Evolutionary conservation across 2,113 vertebrate genomes (phyloP).

Genomic region (Oreochromis niloticus): DNA sequence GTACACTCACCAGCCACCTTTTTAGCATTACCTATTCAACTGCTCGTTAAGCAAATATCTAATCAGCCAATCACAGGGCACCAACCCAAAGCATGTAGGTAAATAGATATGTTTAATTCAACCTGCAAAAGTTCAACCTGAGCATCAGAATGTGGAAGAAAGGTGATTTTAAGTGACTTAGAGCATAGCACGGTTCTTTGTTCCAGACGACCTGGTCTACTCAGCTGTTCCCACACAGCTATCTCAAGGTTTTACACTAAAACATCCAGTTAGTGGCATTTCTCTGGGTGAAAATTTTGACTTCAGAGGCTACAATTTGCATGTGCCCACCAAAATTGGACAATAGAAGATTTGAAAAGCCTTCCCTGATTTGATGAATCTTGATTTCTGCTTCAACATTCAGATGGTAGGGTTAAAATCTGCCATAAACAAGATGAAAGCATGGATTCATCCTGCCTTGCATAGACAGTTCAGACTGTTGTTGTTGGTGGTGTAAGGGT

Average conservation of each 20-base stretch:
- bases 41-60: not conserved
- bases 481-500: accelerated
- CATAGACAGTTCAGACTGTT: not conserved
- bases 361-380: not conserved
- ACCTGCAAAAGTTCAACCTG: not conserved
- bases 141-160: not conserved
- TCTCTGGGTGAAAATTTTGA: not conserved
- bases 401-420: not conserved
- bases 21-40: not conserved
- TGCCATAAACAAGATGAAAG: not conserved
- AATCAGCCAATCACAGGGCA: not conserved
- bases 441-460: not conserved
- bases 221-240: not conserved
- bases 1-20: accelerated
- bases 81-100: not conserved
- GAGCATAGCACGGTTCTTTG: not conserved
- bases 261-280: not conserved
- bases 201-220: not conserved
- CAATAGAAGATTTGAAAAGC: not conserved
- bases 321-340: not conserved
- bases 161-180: not conserved
- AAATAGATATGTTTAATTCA: not conserved
- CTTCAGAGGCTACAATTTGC: not conserved
- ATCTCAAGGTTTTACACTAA: not conserved
- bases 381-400: not conserved